Conservation (phyloP, 2,888 invertebrate species). For the Eristalinus sepulchralis region DNA sequence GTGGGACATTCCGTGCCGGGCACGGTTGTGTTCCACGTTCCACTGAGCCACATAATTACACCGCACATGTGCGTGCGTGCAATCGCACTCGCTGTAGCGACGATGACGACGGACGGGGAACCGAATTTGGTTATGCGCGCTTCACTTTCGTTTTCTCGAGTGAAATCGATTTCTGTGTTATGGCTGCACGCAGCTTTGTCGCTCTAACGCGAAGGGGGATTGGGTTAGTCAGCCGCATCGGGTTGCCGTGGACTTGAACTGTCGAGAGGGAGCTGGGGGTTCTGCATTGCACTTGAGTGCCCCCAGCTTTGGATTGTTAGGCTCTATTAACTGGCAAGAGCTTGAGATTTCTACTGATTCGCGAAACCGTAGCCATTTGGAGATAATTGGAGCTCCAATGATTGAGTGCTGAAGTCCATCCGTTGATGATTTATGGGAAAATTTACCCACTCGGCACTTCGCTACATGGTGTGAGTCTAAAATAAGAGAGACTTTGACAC, state of each 20-base stretch:
- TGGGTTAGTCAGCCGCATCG: neutral
- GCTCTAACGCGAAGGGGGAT: neutral
- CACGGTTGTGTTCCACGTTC: slow-evolving; percentile 36
- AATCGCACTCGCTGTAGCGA: neutral
- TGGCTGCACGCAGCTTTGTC: slow-evolving; percentile 3
- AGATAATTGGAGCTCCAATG: neutral
- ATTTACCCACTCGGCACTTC: no score
- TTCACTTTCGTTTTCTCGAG: slow-evolving; percentile 62
- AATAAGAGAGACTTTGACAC: no score
- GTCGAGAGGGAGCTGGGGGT: neutral
- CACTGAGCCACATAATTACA: slow-evolving; percentile 61
- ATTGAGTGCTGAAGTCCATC: neutral
- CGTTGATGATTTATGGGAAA: neutral
- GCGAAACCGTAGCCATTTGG: neutral
- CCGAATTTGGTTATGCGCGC: slow-evolving; percentile 32
- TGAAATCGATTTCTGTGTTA: slow-evolving; percentile 43
- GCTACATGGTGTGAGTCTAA: no score
- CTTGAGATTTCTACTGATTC: slow-evolving; percentile 12
- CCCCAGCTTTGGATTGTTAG: slow-evolving; percentile 5
- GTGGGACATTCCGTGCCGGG: slow-evolving; percentile 23
- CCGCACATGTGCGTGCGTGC: neutral
- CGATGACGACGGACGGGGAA: neutral
- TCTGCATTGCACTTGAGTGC: slow-evolving; percentile 5
- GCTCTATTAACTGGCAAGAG: slow-evolving; percentile 31
- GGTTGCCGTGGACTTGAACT: neutral